Evolutionary conservation across 2,113 vertebrate species (phyloP).

Genomic region (Leptobrachium ailaonicum): DNA sequence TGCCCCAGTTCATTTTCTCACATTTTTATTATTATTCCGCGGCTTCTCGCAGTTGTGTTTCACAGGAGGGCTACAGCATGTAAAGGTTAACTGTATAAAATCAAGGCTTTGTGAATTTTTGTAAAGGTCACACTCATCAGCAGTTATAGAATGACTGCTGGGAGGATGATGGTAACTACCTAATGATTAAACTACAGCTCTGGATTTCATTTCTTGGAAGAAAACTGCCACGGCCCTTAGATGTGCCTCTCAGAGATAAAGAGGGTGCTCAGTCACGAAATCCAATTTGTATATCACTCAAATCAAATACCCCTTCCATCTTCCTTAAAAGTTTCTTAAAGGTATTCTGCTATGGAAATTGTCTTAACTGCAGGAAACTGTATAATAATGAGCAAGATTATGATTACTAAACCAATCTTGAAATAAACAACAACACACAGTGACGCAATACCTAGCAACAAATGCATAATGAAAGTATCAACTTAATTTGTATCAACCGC

Average conservation of each 20-base stretch:
- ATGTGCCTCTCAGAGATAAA: slow-evolving; percentile 71
- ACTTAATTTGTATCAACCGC: too few relatives aligned
- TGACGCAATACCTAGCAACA: slow-evolving; percentile 66
- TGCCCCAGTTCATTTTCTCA: slow-evolving; percentile 5
- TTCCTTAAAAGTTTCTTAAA: slow-evolving; percentile 66
- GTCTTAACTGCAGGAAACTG: slow-evolving; percentile 65
- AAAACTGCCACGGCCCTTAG: slow-evolving; percentile 61
- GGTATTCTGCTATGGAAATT: slow-evolving; percentile 69
- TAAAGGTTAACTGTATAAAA: slow-evolving; percentile 77
- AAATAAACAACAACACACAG: slow-evolving; percentile 73
- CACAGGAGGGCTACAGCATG: slow-evolving; percentile 68
- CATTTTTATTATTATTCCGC: slow-evolving; percentile 54
- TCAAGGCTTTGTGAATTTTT: slow-evolving; percentile 71
- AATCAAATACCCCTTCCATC: slow-evolving; percentile 60
- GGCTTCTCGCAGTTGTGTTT: slow-evolving; percentile 57
- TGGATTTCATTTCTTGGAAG: slow-evolving; percentile 69
- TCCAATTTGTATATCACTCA: slow-evolving; percentile 70
- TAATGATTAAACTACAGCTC: slow-evolving; percentile 59
- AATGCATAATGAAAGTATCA: too few relatives aligned
- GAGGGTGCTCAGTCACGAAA: slow-evolving; percentile 72
- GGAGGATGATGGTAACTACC: slow-evolving; percentile 63
- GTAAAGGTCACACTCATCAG: slow-evolving; percentile 76
- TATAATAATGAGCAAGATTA: slow-evolving; percentile 71
- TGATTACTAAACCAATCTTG: slow-evolving; percentile 72
- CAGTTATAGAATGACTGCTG: slow-evolving; percentile 67